phyloP scores from a whole-genome alignment of 1,140 invertebrate species.

The Diplogasteroides magnus region DNA sequence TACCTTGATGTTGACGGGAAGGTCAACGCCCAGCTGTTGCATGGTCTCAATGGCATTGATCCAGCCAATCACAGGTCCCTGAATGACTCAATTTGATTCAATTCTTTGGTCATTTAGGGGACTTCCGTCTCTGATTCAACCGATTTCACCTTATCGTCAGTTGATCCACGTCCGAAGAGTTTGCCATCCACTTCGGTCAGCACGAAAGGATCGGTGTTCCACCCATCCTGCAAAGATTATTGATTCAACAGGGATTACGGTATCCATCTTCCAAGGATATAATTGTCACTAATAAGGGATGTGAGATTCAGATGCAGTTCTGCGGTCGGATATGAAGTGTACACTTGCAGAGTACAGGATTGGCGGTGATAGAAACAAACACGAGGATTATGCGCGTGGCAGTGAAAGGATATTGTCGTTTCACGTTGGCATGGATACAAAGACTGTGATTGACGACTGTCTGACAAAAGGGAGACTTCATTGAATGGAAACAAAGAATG shows the following conservation, averaged over 20 bases:
- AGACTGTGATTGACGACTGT: too few species aligned
- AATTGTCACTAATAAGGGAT: too few species aligned
- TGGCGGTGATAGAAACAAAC: too few species aligned
- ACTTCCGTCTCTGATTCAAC: too few species aligned
- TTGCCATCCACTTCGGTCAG: conserved; percentile 81
- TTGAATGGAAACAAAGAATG: too few species aligned
- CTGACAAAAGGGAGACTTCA: too few species aligned
- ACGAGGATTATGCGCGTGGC: too few species aligned
- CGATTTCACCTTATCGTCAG: conserved; percentile 75
- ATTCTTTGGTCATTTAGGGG: not conserved
- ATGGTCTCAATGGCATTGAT: conserved; percentile 84
- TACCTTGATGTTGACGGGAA: conserved; percentile 88
- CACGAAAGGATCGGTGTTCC: conserved; percentile 88
- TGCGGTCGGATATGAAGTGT: too few species aligned
- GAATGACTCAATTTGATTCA: not conserved
- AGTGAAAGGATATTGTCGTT: too few species aligned
- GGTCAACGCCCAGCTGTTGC: conserved; percentile 66
- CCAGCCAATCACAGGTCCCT: conserved; percentile 73
- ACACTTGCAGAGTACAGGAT: too few species aligned
- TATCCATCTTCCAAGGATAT: not conserved
- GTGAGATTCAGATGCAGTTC: too few species aligned
- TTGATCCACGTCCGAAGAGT: conserved; percentile 81
- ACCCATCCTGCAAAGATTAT: conserved; percentile 72
- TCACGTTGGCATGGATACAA: too few species aligned
- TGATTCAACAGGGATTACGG: not conserved